Conservation (phyloP, 2,113 vertebrate genomes). For the Xenopus borealis region DNA sequence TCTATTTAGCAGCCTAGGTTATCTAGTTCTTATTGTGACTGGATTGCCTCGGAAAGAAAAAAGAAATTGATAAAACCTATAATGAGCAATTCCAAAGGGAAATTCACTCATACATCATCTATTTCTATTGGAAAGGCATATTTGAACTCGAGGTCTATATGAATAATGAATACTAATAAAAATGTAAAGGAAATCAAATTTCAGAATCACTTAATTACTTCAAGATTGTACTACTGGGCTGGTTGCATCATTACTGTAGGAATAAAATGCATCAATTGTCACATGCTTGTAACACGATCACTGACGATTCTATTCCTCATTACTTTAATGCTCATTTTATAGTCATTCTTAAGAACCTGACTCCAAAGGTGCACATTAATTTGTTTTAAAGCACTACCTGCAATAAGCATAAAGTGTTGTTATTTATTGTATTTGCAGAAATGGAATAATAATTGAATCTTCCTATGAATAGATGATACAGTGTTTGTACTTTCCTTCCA, state of each 20-base stretch:
- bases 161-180: slow-evolving; percentile 9
- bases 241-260: background rate
- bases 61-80: background rate
- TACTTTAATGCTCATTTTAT: background rate
- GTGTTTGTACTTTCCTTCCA: slow-evolving; percentile 69
- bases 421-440: background rate
- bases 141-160: background rate
- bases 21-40: background rate
- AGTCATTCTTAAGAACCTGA: background rate
- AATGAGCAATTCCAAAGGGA: background rate
- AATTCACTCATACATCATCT: background rate
- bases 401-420: background rate
- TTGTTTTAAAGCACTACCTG: background rate
- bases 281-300: background rate
- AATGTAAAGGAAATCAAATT: background rate
- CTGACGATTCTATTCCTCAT: background rate
- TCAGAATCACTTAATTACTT: background rate
- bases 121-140: background rate
- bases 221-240: background rate
- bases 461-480: too few relatives aligned
- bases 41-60: background rate
- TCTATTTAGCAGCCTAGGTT: background rate
- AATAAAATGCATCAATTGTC: background rate
- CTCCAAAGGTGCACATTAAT: background rate
- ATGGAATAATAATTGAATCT: background rate